Evolutionary conservation across 2,113 vertebrate species (phyloP).

Genomic region (Odobenus rosmarus): DNA sequence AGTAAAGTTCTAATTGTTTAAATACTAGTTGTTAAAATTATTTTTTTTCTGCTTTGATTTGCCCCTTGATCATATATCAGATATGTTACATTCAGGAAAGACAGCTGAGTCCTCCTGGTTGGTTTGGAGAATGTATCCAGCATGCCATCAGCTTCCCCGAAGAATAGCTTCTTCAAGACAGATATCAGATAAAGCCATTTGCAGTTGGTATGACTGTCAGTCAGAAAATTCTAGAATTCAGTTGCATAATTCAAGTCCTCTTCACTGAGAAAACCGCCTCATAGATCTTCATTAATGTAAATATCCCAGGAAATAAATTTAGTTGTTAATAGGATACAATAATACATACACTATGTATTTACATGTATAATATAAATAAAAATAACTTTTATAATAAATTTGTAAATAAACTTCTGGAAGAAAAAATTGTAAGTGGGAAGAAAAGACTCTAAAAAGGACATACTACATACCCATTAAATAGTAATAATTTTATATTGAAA

Average conservation of each 20-base stretch:
- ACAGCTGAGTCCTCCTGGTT: not conserved
- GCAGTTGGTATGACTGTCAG: not conserved
- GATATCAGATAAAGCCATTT: not conserved
- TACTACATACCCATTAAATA: not conserved
- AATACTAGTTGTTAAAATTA: constrained; percentile 69
- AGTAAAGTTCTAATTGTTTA: constrained; percentile 85
- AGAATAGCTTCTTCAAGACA: not conserved
- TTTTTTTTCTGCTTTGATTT: not conserved
- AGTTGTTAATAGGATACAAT: not conserved
- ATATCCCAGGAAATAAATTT: not conserved
- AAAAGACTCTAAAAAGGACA: not conserved
- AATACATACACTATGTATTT: not conserved
- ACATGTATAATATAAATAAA: not conserved
- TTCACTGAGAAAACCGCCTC: not conserved
- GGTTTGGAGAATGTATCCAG: constrained; percentile 39
- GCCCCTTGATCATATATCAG: constrained; percentile 26
- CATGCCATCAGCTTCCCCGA: not conserved
- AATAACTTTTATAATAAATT: constrained; percentile 16
- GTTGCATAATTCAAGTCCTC: constrained; percentile 4
- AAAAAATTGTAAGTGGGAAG: not conserved
- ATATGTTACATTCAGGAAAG: not conserved
- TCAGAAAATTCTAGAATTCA: constrained; percentile 5
- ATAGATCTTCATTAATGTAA: not conserved
- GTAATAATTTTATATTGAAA: not conserved
- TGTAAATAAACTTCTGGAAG: not conserved